Conservation (phyloP, 1,140 invertebrate genomes). For the Drosophila takahashii region DNA sequence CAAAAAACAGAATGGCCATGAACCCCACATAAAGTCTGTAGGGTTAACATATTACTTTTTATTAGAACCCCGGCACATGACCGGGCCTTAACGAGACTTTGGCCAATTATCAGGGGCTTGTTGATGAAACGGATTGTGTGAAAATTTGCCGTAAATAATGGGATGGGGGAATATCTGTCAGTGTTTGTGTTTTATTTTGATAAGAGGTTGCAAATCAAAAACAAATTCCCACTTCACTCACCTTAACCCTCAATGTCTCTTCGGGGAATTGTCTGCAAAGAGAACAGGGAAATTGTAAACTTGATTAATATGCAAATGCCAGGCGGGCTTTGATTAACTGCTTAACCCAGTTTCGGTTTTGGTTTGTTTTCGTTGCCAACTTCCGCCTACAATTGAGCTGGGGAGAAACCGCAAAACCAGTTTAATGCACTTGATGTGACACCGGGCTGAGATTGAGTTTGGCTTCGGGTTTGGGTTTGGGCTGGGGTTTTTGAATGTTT, state of each 20-base stretch:
- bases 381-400: slow-evolving; percentile 58
- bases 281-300: slow-evolving; percentile 59
- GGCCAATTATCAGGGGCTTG: slow-evolving; percentile 37
- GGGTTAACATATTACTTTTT: slow-evolving; percentile 36
- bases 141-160: slow-evolving; percentile 30
- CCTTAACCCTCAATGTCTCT: slow-evolving; percentile 22
- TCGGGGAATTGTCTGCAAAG: slow-evolving; percentile 51
- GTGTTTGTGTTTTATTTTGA: slow-evolving; percentile 8
- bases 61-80: slow-evolving; percentile 39
- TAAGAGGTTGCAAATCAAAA: slow-evolving; percentile 22
- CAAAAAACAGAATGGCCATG: slow-evolving; percentile 30
- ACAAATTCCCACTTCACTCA: slow-evolving; percentile 31
- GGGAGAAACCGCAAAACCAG: slow-evolving; percentile 44
- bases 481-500: slow-evolving; percentile 15
- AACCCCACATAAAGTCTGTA: slow-evolving; percentile 10
- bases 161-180: background rate
- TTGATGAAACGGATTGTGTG: slow-evolving; percentile 32
- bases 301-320: slow-evolving; percentile 80
- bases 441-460: slow-evolving; percentile 19
- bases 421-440: slow-evolving; percentile 70
- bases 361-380: slow-evolving; percentile 24
- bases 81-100: slow-evolving; percentile 28
- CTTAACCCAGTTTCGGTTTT: slow-evolving; percentile 64
- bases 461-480: background rate
- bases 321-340: slow-evolving; percentile 66